Percentiles rank a stretch among this genome's conserved stretches.
phyloP scores from a whole-genome alignment of 2,888 invertebrate genomes.

The Epinotia bilunana region DNA sequence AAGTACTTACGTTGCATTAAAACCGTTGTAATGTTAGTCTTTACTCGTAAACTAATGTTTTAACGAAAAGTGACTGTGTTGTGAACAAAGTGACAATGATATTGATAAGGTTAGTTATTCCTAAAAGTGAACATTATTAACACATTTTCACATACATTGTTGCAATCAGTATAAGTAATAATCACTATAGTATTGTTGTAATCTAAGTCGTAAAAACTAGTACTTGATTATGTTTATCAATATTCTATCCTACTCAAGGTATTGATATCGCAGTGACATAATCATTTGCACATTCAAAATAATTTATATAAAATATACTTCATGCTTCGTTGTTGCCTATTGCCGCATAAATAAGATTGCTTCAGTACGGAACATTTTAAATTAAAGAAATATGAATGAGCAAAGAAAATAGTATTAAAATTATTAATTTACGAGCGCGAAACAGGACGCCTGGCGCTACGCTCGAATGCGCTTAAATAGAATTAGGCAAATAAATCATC shows the following conservation, averaged over 20 bases:
- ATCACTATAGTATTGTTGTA: too few species aligned
- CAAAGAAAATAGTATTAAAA: not conserved
- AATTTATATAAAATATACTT: not conserved
- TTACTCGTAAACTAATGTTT: not conserved
- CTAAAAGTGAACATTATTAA: not conserved
- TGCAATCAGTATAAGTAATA: not conserved
- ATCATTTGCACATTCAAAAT: constrained; percentile 2
- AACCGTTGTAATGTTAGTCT: constrained; percentile 3
- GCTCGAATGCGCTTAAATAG: too few species aligned
- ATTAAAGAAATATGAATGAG: not conserved
- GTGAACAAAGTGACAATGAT: not conserved
- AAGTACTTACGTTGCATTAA: not conserved
- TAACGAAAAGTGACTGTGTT: not conserved
- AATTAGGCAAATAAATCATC: too few species aligned
- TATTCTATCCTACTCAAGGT: not conserved
- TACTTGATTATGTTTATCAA: not conserved
- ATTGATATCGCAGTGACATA: not conserved
- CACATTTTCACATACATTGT: not conserved
- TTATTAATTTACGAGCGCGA: too few species aligned
- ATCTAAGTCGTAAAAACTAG: not conserved
- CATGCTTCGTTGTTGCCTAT: not conserved
- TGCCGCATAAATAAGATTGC: not conserved
- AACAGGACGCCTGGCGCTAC: too few species aligned
- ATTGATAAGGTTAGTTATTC: not conserved
- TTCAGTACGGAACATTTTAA: not conserved